Evolutionary conservation across 30 jellyfish, hydroid and myxozoan genomes (phyloP), one percentile per base, ranked within the genome.

Genomic region (Catostylus mosaicus): DNA sequence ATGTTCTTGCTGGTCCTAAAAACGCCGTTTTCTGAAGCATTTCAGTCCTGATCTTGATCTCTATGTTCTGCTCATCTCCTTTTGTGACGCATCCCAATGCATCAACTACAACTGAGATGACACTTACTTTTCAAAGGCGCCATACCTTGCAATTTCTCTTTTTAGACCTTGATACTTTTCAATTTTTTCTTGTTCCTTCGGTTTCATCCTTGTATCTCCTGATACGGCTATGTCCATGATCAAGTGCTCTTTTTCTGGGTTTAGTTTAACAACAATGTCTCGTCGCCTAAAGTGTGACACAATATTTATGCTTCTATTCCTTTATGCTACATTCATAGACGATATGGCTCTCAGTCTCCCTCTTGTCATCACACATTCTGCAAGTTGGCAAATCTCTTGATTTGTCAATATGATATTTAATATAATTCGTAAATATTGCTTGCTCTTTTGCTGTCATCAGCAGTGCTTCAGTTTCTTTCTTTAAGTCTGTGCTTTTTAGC

Each of bases 141-240:
- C 88, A 77, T 54, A 32, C 32, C 88, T 77, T 77, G 81, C 88
- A 75, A 51, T 32, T 48, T 56, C 18, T 75, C 62, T 75, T 48
- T 32, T 75, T 75, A 29, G 87, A 26, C 37, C 82, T 56, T 77
- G 81, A 60, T 77, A 77, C 45, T 77, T 77, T 77, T 77, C 88
- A 67, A 56, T 40, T 77, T 77, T 77, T 52, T 77, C 88, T 77
- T 56, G 88, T 56, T 77, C 77, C 63, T 77, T 77, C 80, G 56
- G 88, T 76, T 76, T 76, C 52, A 76, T 54, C 88, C 88, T 50
- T 20, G 47, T 76, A 77, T 57, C 79, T 60, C 80, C 45, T 77
- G 68, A 31, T 77, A 77, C 68, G 68, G 88, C 88, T 36, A 60
- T 61, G 88, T 77, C 80, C 33, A 77, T 77, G 50, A 35, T n/a